Conservation (phyloP, 2,888 invertebrate genomes). For the Philereme transversata region DNA sequence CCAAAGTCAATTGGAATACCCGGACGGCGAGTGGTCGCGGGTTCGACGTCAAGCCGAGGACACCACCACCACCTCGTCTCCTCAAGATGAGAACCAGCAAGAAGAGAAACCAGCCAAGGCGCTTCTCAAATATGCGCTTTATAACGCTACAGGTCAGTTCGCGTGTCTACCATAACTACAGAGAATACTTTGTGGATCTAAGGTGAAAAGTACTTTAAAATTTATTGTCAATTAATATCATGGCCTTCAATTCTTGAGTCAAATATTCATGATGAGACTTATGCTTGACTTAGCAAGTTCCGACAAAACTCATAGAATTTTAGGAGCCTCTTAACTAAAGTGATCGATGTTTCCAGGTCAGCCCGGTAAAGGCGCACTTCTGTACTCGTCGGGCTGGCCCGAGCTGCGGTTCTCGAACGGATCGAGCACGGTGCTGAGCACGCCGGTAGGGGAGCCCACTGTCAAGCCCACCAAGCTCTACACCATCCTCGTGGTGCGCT, state of each 20-base stretch:
- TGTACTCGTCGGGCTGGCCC: slow-evolving; percentile 81
- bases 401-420: slow-evolving; percentile 70
- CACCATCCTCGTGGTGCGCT: slow-evolving; percentile 72
- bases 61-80: slow-evolving; percentile 42
- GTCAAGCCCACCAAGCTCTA: slow-evolving; percentile 72
- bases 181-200: not conserved
- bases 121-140: slow-evolving; percentile 74
- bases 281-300: too few species aligned
- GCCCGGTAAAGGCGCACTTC: slow-evolving; percentile 74
- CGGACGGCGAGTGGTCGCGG: slow-evolving; percentile 59
- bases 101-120: slow-evolving; percentile 59
- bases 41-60: slow-evolving; percentile 63
- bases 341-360: slow-evolving; percentile 51
- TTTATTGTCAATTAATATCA: too few species aligned
- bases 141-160: slow-evolving; percentile 76
- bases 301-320: too few species aligned
- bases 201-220: too few species aligned
- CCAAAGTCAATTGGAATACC: slow-evolving; percentile 59
- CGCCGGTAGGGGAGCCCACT: slow-evolving; percentile 70
- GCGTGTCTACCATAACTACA: too few species aligned
- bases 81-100: slow-evolving; percentile 39
- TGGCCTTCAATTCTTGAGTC: too few species aligned
- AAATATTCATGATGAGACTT: too few species aligned
- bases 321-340: too few species aligned
- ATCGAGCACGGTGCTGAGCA: slow-evolving; percentile 55